phyloP scores from a whole-genome alignment of 2,888 invertebrate species.

The Rhimphoctona megacephalus region DNA sequence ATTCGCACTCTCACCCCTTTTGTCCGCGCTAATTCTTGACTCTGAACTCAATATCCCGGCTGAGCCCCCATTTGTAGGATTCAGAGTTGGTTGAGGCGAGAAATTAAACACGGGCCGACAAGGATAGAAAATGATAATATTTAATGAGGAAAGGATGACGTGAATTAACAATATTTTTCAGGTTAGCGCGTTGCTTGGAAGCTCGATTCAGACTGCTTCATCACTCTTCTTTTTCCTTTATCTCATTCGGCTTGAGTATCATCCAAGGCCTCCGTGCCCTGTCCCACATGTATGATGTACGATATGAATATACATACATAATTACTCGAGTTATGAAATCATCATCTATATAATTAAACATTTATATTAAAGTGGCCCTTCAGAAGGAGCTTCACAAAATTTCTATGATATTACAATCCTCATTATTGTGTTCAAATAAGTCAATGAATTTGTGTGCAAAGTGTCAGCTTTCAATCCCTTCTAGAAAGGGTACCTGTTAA shows the following conservation, averaged over 20 bases:
- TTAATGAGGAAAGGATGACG: not conserved
- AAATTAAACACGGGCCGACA: not conserved
- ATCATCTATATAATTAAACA: not conserved
- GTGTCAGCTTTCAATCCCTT: too few relatives aligned
- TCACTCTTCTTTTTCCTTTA: not conserved
- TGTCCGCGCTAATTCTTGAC: not conserved
- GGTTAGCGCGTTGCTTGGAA: not conserved
- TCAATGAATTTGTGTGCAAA: too few relatives aligned
- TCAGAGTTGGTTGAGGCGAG: not conserved
- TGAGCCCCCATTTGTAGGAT: not conserved
- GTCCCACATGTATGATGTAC: not conserved
- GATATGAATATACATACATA: not conserved
- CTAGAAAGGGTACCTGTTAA: too few relatives aligned
- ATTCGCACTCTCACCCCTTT: not conserved
- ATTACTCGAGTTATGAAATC: too few relatives aligned
- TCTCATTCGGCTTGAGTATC: too few relatives aligned
- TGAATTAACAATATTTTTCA: too few relatives aligned
- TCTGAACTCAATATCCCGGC: conserved; percentile 2
- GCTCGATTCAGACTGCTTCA: not conserved
- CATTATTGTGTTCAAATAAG: too few relatives aligned
- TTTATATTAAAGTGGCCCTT: too few relatives aligned
- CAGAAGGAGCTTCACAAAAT: too few relatives aligned
- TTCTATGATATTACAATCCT: too few relatives aligned
- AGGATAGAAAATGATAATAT: not conserved
- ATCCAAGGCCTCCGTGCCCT: not conserved